A percentile compares a stretch with the other conserved stretches of the same genome.
Conservation (phyloP, 1,140 invertebrate genomes). For the Aporrectodea caliginosa region DNA sequence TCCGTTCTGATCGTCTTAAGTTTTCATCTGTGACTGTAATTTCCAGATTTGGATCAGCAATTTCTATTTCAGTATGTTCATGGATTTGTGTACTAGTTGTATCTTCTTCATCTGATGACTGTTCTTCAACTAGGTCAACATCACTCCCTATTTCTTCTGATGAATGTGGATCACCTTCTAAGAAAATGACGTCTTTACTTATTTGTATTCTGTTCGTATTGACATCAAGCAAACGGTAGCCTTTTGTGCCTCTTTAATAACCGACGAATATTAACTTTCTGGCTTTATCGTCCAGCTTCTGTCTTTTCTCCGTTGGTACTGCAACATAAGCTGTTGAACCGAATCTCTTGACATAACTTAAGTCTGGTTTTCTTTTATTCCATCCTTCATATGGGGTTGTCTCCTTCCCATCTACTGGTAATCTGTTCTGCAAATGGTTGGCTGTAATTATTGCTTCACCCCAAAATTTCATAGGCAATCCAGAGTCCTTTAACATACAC, state of each 20-base stretch:
- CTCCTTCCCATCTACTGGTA: conserved; percentile 11
- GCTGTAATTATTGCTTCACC: conserved; percentile 55
- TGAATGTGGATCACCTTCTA: conserved; percentile 23
- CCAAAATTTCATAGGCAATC: conserved; percentile 53
- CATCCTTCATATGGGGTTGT: conserved; percentile 56
- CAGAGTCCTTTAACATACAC: conserved; percentile 54
- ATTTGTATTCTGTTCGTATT: not conserved
- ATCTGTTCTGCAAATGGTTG: conserved; percentile 53
- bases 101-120: too few relatives aligned
- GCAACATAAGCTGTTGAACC: conserved; percentile 53
- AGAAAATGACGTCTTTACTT: conserved; percentile 23
- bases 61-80: too few relatives aligned
- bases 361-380: conserved; percentile 54
- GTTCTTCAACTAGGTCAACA: too few relatives aligned
- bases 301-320: conserved; percentile 48
- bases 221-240: conserved; percentile 23
- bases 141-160: too few relatives aligned
- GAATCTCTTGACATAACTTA: conserved; percentile 57
- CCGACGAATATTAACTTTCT: conserved; percentile 50
- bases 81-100: too few relatives aligned
- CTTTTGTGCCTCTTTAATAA: conserved; percentile 37
- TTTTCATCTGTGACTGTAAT: too few relatives aligned
- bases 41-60: too few relatives aligned
- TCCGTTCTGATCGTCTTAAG: not conserved
- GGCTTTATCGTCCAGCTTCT: conserved; percentile 51